Percentiles rank a stretch among this genome's conserved stretches.
Conservation (phyloP, 1,140 invertebrate genomes). For the Aculops lycopersici region DNA sequence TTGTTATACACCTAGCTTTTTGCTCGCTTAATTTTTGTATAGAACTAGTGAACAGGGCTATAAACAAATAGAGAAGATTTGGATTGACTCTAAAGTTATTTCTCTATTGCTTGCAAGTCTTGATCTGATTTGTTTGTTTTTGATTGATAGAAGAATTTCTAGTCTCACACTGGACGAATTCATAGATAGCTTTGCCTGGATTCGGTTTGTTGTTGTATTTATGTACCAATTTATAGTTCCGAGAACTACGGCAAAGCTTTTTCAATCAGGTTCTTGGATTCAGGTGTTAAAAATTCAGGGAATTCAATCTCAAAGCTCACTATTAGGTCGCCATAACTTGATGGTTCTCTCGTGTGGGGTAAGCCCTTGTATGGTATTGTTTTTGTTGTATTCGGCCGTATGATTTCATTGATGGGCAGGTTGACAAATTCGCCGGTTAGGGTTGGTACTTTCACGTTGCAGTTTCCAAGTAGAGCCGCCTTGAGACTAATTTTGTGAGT, state of each 20-base stretch:
- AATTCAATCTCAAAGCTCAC: constrained; percentile 90
- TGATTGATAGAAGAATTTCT: too few relatives aligned
- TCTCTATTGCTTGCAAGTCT: too few relatives aligned
- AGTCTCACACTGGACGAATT: too few relatives aligned
- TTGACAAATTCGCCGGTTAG: constrained; percentile 49
- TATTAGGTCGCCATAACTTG: constrained; percentile 61
- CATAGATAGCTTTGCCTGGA: too few relatives aligned
- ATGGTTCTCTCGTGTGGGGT: constrained; percentile 71
- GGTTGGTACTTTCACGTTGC: constrained; percentile 59
- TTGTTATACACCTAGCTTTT: too few relatives aligned
- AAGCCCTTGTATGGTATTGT: constrained; percentile 68
- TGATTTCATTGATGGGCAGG: constrained; percentile 38
- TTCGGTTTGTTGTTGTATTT: too few relatives aligned
- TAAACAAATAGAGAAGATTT: too few relatives aligned
- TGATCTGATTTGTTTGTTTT: too few relatives aligned
- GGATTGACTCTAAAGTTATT: too few relatives aligned
- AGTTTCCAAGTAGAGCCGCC: constrained; percentile 53
- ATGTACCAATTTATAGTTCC: too few relatives aligned
- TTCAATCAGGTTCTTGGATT: constrained; percentile 53
- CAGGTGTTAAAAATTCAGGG: constrained; percentile 46
- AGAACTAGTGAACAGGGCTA: too few relatives aligned
- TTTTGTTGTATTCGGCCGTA: constrained; percentile 65
- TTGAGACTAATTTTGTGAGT: constrained; percentile 59
- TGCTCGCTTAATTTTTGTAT: too few relatives aligned
- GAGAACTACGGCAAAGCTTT: constrained; percentile 51